Percentiles rank a stretch among this genome's conserved stretches.
phyloP scores from a whole-genome alignment of 2,888 invertebrate genomes.

The Orthonychiurus folsomi region DNA sequence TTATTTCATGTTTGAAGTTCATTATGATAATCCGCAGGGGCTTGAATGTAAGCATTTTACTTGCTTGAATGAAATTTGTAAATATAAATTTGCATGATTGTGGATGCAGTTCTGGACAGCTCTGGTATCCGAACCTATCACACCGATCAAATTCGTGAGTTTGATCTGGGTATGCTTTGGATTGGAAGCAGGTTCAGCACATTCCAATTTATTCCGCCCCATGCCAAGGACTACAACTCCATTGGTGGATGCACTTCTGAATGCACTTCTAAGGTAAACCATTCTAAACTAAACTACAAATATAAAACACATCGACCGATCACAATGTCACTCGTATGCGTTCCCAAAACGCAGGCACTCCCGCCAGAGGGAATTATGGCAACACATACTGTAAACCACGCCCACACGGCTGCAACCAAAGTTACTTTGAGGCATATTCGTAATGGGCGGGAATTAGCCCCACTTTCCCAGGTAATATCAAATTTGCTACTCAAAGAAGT shows the following conservation, averaged over 20 bases:
- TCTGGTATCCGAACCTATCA: conserved; percentile 7
- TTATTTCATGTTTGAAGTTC: conserved; percentile 12
- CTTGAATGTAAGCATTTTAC: not conserved
- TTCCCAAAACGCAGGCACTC: not conserved
- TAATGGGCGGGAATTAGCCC: conserved; percentile 3
- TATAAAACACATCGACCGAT: not conserved
- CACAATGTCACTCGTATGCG: not conserved
- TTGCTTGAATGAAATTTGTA: not conserved
- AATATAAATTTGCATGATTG: not conserved
- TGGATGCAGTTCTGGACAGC: not conserved
- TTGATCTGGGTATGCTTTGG: conserved; percentile 1
- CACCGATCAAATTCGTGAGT: conserved; percentile 8
- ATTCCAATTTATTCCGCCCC: conserved; percentile 7
- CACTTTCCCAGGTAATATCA: not conserved
- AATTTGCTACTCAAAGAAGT: too few species aligned
- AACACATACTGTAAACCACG: conserved; percentile 70
- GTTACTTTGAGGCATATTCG: not conserved
- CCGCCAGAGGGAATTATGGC: conserved; percentile 62
- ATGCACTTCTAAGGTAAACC: conserved; percentile 6
- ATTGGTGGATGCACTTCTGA: conserved; percentile 3
- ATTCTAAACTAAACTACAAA: not conserved
- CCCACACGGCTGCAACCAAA: conserved; percentile 42
- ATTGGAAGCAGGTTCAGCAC: not conserved
- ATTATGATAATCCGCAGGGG: conserved; percentile 9
- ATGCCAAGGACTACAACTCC: not conserved